Evolutionary conservation across 2,888 invertebrate genomes (phyloP).

Genomic region (Agriopis aurantiaria): DNA sequence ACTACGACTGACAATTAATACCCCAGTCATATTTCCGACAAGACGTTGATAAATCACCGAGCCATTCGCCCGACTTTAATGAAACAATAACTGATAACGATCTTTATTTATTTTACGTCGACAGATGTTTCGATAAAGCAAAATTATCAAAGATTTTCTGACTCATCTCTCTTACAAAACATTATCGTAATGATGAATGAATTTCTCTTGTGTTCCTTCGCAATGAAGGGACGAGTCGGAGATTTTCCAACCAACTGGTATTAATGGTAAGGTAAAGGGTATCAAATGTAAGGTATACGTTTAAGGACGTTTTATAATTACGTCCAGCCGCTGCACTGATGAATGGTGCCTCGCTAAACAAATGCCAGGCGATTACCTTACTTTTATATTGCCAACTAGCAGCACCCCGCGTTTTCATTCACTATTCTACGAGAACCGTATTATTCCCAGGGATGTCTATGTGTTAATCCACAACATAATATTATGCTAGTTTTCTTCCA

Average conservation of each 20-base stretch:
- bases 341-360: too few species aligned
- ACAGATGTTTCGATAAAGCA: constrained; percentile 35
- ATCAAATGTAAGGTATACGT: constrained; percentile 50
- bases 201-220: constrained; percentile 57
- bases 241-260: constrained; percentile 67
- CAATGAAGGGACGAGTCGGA: constrained; percentile 68
- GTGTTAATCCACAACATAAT: too few species aligned
- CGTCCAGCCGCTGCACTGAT: too few species aligned
- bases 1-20: constrained; percentile 31
- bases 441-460: too few species aligned
- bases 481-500: too few species aligned
- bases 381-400: too few species aligned
- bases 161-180: constrained; percentile 49
- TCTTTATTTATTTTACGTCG: constrained; percentile 36
- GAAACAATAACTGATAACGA: constrained; percentile 36
- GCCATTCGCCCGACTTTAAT: constrained; percentile 29
- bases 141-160: constrained; percentile 47
- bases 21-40: constrained; percentile 27
- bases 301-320: too few species aligned
- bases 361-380: too few species aligned
- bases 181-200: constrained; percentile 48
- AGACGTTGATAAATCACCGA: constrained; percentile 32
- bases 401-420: too few species aligned
- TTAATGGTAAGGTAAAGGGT: constrained; percentile 50
- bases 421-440: too few species aligned